Evolutionary conservation across 37 sponge, comb jelly and placozoan genomes (phyloP).

Genomic region (Axinella damicornis): DNA sequence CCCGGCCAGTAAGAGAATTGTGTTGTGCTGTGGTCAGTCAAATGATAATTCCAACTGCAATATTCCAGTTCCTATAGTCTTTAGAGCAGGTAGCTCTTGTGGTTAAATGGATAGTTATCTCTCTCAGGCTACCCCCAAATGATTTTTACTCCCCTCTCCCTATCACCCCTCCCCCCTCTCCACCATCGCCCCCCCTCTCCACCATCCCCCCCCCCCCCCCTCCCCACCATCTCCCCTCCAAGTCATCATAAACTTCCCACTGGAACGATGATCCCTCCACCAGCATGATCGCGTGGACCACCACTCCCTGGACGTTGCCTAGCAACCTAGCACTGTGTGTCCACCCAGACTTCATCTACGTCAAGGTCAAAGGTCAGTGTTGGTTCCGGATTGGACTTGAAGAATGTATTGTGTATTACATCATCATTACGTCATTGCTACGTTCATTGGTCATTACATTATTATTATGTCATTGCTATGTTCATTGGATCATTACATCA

Average conservation of each 20-base stretch:
- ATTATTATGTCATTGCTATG: no score
- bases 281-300: conserved; percentile 98
- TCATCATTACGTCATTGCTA: background rate
- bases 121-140: no score
- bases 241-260: conserved; percentile 94
- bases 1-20: conserved; percentile 90
- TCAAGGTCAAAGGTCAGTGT: conserved; percentile 82
- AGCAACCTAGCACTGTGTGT: conserved; percentile 98
- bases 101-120: no score
- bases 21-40: no score
- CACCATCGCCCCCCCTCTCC: background rate
- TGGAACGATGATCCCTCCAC: conserved; percentile 86
- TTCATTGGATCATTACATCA: no score
- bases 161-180: background rate
- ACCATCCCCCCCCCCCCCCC: background rate
- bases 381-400: no score
- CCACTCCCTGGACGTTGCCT: conserved; percentile 99
- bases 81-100: no score
- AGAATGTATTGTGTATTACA: background rate
- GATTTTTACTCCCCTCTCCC: background rate
- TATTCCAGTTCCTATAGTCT: no score
- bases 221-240: background rate
- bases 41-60: no score
- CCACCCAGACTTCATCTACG: conserved; percentile 88
- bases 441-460: no score